A percentile compares a stretch with the other conserved stretches of the same genome.
Evolutionary conservation across 1,140 invertebrate species (phyloP).

Genomic region (Geopemphigus sp.): DNA sequence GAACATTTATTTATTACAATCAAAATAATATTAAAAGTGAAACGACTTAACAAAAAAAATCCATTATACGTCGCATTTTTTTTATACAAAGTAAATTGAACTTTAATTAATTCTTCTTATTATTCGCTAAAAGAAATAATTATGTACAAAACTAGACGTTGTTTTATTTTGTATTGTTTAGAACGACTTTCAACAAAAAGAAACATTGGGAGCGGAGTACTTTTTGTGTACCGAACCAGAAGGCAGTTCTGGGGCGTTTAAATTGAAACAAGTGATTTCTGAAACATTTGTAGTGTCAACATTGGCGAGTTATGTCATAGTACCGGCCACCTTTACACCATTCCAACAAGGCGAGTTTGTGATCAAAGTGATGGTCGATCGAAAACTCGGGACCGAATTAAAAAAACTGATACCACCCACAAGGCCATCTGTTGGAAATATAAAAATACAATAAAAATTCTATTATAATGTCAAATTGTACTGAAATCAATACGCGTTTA

Average conservation of each 20-base stretch:
- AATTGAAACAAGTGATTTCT: conserved; percentile 34
- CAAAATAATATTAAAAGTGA: conserved; percentile 46
- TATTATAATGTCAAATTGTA: background rate
- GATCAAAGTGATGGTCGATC: conserved; percentile 37
- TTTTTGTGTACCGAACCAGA: conserved; percentile 46
- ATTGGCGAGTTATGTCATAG: conserved; percentile 31
- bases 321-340: conserved; percentile 28
- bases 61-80: conserved; percentile 43
- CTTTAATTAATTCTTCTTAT: background rate
- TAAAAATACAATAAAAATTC: conserved; percentile 3
- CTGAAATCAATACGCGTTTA: background rate
- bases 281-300: conserved; percentile 45
- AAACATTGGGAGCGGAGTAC: conserved; percentile 38
- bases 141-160: background rate
- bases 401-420: conserved; percentile 33
- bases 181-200: conserved; percentile 44
- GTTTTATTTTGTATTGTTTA: background rate
- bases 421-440: conserved; percentile 43
- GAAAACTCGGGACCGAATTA: conserved; percentile 28
- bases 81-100: conserved; percentile 40
- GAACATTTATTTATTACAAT: conserved; percentile 45
- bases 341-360: conserved; percentile 43
- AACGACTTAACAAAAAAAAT: conserved; percentile 39
- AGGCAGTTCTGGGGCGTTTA: conserved; percentile 38
- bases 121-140: background rate